Conservation (phyloP, 2,888 invertebrate genomes). For the Pecten maximus region DNA sequence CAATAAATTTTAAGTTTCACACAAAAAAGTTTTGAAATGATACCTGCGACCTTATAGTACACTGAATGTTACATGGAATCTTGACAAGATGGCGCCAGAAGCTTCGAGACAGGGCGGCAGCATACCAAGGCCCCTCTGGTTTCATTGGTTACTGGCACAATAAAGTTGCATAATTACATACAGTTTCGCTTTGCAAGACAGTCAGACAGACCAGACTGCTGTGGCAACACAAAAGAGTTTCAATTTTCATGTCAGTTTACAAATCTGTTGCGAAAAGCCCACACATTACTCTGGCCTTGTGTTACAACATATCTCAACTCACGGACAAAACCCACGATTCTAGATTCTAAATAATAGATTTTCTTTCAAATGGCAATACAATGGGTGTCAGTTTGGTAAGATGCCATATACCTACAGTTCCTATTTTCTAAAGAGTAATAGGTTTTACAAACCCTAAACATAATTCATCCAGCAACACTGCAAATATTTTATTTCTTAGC, state of each 20-base stretch:
- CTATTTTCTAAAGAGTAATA: not conserved
- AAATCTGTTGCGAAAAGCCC: constrained; percentile 33
- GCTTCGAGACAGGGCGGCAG: not conserved
- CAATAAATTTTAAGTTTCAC: not conserved
- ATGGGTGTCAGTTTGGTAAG: constrained; percentile 19
- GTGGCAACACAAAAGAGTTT: constrained; percentile 4
- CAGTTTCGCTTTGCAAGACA: not conserved
- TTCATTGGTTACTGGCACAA: not conserved
- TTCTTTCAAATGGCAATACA: constrained; percentile 19
- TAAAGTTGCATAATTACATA: constrained; percentile 28
- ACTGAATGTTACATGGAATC: not conserved
- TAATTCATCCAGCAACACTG: not conserved
- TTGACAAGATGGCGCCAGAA: not conserved
- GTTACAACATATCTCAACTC: not conserved
- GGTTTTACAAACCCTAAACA: not conserved
- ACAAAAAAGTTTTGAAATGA: not conserved
- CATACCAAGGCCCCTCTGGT: not conserved
- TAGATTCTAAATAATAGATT: constrained; percentile 24
- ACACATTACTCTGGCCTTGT: not conserved
- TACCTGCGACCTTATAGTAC: not conserved
- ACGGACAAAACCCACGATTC: not conserved
- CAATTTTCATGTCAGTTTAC: constrained; percentile 30
- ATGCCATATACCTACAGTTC: not conserved
- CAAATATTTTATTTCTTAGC: too few relatives aligned
- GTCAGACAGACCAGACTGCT: not conserved